Evolutionary conservation across 2,888 invertebrate genomes (phyloP).

Genomic region (Beris morrisii): DNA sequence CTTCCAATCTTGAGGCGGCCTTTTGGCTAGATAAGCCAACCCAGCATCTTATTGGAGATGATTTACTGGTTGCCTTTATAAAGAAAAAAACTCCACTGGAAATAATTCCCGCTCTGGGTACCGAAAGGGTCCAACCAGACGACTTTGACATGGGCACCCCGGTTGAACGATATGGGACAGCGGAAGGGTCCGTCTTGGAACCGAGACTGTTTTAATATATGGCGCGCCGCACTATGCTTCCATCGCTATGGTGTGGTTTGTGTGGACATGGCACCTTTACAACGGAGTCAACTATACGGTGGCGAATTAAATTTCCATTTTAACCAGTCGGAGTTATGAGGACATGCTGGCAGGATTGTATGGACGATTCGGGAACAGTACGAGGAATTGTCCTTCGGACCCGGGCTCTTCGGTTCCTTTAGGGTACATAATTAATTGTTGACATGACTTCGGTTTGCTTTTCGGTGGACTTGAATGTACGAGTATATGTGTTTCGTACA

Average conservation of each 20-base stretch:
- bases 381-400: not conserved
- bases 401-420: not conserved
- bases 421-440: conserved; percentile 31
- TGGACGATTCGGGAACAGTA: not conserved
- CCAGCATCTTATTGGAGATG: conserved; percentile 27
- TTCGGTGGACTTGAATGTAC: not conserved
- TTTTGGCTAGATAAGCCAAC: conserved; percentile 23
- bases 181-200: too few species aligned
- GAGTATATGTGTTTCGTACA: not conserved
- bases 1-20: conserved; percentile 7
- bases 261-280: too few species aligned
- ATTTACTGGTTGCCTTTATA: conserved; percentile 5
- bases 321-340: conserved; percentile 26
- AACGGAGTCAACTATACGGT: not conserved
- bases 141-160: too few species aligned
- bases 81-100: too few species aligned
- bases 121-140: too few species aligned
- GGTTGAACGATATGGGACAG: too few species aligned
- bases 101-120: too few species aligned
- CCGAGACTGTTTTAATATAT: too few species aligned
- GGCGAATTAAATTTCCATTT: conserved; percentile 32
- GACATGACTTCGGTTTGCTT: conserved; percentile 31
- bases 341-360: conserved; percentile 12
- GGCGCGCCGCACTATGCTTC: too few species aligned
- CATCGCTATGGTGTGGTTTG: too few species aligned